Conservation (phyloP, 2,888 invertebrate species). For the Parnassius smintheus region DNA sequence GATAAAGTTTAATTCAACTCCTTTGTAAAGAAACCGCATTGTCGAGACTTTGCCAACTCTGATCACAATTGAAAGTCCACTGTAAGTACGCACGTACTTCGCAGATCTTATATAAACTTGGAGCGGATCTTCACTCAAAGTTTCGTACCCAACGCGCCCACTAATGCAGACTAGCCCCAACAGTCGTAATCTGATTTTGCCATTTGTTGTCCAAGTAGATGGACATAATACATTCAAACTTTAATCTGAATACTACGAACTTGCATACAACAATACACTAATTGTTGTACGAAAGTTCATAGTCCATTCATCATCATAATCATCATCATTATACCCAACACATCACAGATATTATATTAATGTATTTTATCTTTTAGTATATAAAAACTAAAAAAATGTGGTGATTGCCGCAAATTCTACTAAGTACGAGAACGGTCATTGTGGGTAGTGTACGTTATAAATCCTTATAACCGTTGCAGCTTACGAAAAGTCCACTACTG, state of each 20-base stretch:
- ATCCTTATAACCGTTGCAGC: too few species aligned
- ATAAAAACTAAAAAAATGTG: too few species aligned
- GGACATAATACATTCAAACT: conserved; percentile 2
- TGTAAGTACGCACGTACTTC: conserved; percentile 16
- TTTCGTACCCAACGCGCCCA: neutral
- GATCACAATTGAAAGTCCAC: conserved; percentile 7
- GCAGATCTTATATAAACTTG: conserved; percentile 14
- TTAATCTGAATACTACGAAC: neutral
- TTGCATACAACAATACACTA: too few species aligned
- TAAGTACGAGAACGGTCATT: too few species aligned
- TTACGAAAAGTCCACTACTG: too few species aligned
- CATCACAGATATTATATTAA: too few species aligned
- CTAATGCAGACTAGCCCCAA: neutral
- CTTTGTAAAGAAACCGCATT: conserved; percentile 7
- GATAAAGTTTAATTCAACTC: conserved; percentile 15
- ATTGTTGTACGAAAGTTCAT: neutral
- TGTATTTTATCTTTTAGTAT: too few species aligned
- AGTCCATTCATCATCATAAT: too few species aligned
- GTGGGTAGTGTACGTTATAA: too few species aligned
- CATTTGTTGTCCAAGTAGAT: neutral
- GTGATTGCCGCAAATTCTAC: too few species aligned
- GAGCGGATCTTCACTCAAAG: conserved; percentile 7
- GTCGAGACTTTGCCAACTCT: conserved; percentile 1
- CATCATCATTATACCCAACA: too few species aligned
- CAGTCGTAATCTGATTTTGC: conserved; percentile 3